Conservation (phyloP, 2,888 invertebrate genomes). For the Cyclophora punctaria region DNA sequence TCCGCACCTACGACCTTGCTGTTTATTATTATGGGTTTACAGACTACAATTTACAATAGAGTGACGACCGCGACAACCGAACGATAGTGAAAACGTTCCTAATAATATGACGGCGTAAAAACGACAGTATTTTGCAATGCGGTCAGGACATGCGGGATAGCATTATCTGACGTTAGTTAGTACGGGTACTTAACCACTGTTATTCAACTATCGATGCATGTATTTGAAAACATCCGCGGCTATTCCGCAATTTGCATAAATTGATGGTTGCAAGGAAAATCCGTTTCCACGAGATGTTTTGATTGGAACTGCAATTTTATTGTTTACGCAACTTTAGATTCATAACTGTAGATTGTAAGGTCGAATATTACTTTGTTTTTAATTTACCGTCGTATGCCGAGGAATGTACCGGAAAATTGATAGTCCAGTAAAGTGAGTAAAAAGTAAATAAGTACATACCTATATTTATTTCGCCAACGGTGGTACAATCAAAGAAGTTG, state of each 20-base stretch:
- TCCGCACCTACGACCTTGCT: slow-evolving; percentile 56
- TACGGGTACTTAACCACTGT: slow-evolving; percentile 26
- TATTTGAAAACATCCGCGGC: slow-evolving; percentile 30
- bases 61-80: slow-evolving; percentile 52
- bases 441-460: too few relatives aligned
- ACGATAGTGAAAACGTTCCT: slow-evolving; percentile 59
- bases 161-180: slow-evolving; percentile 29
- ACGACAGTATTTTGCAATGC: slow-evolving; percentile 41
- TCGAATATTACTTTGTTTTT: too few relatives aligned
- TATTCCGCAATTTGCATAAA: slow-evolving; percentile 24
- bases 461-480: too few relatives aligned
- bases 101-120: slow-evolving; percentile 43
- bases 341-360: too few relatives aligned
- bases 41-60: slow-evolving; percentile 69
- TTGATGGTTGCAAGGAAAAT: slow-evolving; percentile 28
- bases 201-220: slow-evolving; percentile 25
- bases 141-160: slow-evolving; percentile 39
- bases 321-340: neutral
- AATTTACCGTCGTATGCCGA: too few relatives aligned
- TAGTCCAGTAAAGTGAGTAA: too few relatives aligned
- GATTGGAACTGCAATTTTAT: slow-evolving; percentile 11
- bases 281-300: slow-evolving; percentile 29
- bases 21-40: slow-evolving; percentile 71
- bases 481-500: too few relatives aligned
- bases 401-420: too few relatives aligned